These are phyloP conservation scores for Scaptomyza pallida DNA, from an alignment of 1,140 invertebrate species.

Conservation along the genomic window DNA sequence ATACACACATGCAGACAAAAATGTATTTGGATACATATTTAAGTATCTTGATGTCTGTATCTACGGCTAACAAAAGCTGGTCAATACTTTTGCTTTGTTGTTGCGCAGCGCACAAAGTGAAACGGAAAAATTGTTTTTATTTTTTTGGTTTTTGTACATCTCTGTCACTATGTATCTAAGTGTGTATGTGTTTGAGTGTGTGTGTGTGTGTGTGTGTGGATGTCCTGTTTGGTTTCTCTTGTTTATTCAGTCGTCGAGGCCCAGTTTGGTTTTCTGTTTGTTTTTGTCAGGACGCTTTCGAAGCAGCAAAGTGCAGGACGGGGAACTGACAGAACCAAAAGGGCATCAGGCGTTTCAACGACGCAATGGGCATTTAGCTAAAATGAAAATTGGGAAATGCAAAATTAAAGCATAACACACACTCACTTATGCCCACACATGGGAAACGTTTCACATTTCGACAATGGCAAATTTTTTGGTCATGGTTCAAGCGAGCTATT, in stretches of 20 bases:
- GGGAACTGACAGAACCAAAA: conserved; percentile 21
- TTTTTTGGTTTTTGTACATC: too few species aligned
- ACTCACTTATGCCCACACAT: conserved; percentile 3
- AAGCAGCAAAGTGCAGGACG: conserved; percentile 10
- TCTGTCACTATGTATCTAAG: not conserved
- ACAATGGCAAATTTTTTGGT: conserved; percentile 32
- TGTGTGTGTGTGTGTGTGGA: conserved; percentile 11
- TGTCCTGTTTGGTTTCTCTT: conserved; percentile 62
- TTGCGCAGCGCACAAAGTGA: conserved; percentile 45
- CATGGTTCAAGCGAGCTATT: conserved; percentile 27
- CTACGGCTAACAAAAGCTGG: conserved; percentile 46
- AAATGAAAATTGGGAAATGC: conserved; percentile 56
- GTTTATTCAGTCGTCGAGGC: conserved; percentile 72
- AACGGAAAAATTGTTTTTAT: conserved; percentile 73
- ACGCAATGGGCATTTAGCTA: conserved; percentile 30
- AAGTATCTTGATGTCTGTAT: conserved; percentile 2
- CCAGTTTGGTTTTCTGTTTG: conserved; percentile 55
- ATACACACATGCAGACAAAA: conserved; percentile 4
- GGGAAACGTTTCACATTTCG: conserved; percentile 27
- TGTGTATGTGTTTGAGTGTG: not conserved
- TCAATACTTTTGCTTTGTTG: conserved; percentile 62
- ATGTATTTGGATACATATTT: conserved; percentile 23
- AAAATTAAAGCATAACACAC: conserved; percentile 65
- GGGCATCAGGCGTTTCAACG: conserved; percentile 1
- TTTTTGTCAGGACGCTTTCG: conserved; percentile 25